Evolutionary conservation across 1,140 invertebrate genomes (phyloP), one percentile per base, ranked within the genome.

Genomic region (Pseudoatta argentina): DNA sequence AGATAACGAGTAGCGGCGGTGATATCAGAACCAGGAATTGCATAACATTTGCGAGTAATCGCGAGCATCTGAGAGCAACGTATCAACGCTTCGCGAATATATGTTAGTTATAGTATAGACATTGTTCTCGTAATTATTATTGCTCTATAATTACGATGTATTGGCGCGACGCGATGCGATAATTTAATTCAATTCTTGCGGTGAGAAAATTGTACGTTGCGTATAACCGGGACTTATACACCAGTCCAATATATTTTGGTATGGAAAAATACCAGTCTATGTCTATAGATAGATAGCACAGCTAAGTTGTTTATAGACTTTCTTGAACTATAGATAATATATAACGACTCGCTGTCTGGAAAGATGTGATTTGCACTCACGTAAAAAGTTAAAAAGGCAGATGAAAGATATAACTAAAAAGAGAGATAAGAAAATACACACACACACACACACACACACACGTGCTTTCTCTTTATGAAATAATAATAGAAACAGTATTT

Each of bases 1-100:
- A 66, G 75, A 88, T 76, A 86, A 88, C 77, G 14, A 82, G 39
- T 10, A 3, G 10, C 44, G 86, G n/a, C 64, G 48, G 64, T 64
- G 57, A n/a, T 78, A 88, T 88, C 82, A 55, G 69, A 86, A 89
- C 12, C 24, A 57, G 82, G 67, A 73, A 61, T 86, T 67, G 57
- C 67, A 48, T 48, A 53, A 21, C 61, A 69, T 34, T 69, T 21
- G 77, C 63, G 48, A 34, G n/a, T 53, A 79, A 67, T 79, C 30
- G 14, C 72, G 27, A 51, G 10, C 34, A 59, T 44, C 51, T 61
- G n/a, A 53, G 21, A 86, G 48, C 21, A 4, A 12, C 24, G 34
- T 63, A 24, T 86, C 48, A 4, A 27, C 24, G 30, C 44, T 24
- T 57, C 12, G 24, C 44, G 44, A 18, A 8, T 24, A 24, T 24